Base-by-base conservation (phyloP, 2,113 vertebrate species). In the Salvator merianae region DNA sequence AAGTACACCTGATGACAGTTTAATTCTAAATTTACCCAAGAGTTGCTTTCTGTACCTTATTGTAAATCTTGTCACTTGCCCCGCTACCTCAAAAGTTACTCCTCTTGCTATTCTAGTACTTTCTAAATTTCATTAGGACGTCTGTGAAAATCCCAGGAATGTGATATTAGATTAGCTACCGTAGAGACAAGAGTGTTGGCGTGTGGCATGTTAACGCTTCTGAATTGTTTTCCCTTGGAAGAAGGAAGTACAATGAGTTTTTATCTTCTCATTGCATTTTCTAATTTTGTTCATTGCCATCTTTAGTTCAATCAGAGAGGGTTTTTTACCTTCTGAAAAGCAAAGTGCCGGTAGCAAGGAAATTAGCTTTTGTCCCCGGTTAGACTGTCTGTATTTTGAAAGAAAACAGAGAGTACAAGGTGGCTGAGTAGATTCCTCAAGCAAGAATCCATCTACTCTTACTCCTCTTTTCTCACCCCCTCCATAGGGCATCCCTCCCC, bases 351-450 rank as follows among this genome's bases (percentile, higher is more conserved):
- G 26, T 72, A 24, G 30, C 59, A 70, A 24, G 66, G 69, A 85
- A 32, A 72, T 34, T 24, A 63, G 30, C 66, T 70, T 53, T 30
- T 70, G 16, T 75, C 47, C 73, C 36, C 62, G 50, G 5, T 63
- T 77, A 70, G 38, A 70, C 2, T 32, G n/a, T 62, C 72, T 76
- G 12, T 43, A 59, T 75, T 81, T 76, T 59, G 30, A 28, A 50
- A 62, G 66, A 74, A 5, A 62, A 26, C 16, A 28, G 43, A 76
- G 71, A n/a, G 62, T 68, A 5, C 68, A 86, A 75, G 84, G 68
- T 82, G 74, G 73, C 85, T 77, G 85, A 71, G 85, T 77, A 82
- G 79, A 86, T 82, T 76, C 85, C 73, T 47, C 79, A 86, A 86
- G 79, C n/a, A 32, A 65, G 32, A 71, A 79, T 79, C 83, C 55